phyloP scores from a whole-genome alignment of 2,888 invertebrate species.

The Clunio marinus region DNA sequence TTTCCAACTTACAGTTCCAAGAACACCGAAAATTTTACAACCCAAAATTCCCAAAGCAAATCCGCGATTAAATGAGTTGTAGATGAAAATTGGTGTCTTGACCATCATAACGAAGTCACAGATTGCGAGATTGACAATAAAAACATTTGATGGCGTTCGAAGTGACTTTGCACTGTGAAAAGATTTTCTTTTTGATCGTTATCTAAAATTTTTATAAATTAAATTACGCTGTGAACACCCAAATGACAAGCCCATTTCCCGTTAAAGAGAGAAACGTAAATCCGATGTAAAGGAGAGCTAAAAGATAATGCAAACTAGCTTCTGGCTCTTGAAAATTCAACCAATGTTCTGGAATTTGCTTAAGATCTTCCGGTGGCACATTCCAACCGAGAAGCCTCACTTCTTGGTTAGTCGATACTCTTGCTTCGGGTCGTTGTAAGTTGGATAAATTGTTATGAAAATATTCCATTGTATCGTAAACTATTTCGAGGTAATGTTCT shows the following conservation, averaged over 20 bases:
- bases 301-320: slow-evolving; percentile 72
- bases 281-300: slow-evolving; percentile 71
- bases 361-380: slow-evolving; percentile 68
- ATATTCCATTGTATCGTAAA: too few species aligned
- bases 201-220: slow-evolving; percentile 45
- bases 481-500: too few species aligned
- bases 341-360: slow-evolving; percentile 79
- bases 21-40: slow-evolving; percentile 70
- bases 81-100: slow-evolving; percentile 79
- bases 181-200: background rate
- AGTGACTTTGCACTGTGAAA: slow-evolving; percentile 47
- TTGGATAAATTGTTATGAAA: slow-evolving; percentile 16
- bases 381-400: slow-evolving; percentile 66
- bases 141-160: slow-evolving; percentile 69
- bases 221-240: slow-evolving; percentile 68
- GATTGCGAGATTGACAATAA: slow-evolving; percentile 76
- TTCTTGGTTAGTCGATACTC: slow-evolving; percentile 42
- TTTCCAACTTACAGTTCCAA: slow-evolving; percentile 62
- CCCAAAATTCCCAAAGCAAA: slow-evolving; percentile 69
- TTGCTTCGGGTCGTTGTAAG: slow-evolving; percentile 8
- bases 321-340: slow-evolving; percentile 67
- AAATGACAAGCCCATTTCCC: slow-evolving; percentile 73
- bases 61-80: slow-evolving; percentile 74
- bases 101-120: slow-evolving; percentile 85
- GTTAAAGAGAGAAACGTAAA: slow-evolving; percentile 68